A percentile compares a stretch with the other conserved stretches of the same genome.
These are phyloP conservation scores for Coleophora flavipennella DNA, from an alignment of 2,888 invertebrate species.

Conservation along the genomic window DNA sequence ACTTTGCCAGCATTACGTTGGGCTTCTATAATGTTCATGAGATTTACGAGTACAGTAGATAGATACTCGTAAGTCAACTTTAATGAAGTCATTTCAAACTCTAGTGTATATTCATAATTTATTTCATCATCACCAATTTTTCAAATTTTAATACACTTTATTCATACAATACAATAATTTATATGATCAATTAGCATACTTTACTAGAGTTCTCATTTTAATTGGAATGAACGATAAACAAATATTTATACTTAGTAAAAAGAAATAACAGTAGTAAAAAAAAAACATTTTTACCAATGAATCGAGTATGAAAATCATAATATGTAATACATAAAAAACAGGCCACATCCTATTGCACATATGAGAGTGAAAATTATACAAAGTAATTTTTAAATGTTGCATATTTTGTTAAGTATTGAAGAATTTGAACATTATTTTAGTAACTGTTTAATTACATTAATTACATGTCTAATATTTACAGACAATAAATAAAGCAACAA, in stretches of 20 bases:
- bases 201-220: slow-evolving; percentile 64
- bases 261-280: slow-evolving; percentile 65
- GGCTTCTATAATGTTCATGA: neutral
- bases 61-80: neutral
- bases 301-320: neutral
- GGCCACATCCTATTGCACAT: slow-evolving; percentile 65
- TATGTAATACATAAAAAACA: slow-evolving; percentile 25
- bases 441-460: slow-evolving; percentile 32
- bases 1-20: slow-evolving; percentile 1
- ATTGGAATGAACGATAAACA: slow-evolving; percentile 72
- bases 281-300: slow-evolving; percentile 39
- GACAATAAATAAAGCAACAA: slow-evolving; percentile 69
- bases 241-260: slow-evolving; percentile 63
- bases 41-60: no score
- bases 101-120: slow-evolving; percentile 60
- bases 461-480: slow-evolving; percentile 57
- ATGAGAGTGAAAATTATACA: slow-evolving; percentile 6
- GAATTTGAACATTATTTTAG: slow-evolving; percentile 44
- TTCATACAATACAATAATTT: slow-evolving; percentile 71
- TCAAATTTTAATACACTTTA: slow-evolving; percentile 68
- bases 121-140: slow-evolving; percentile 70
- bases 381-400: slow-evolving; percentile 15
- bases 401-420: slow-evolving; percentile 26
- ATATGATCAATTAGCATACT: slow-evolving; percentile 67
- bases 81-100: slow-evolving; percentile 22